phyloP scores from a whole-genome alignment of 2,888 invertebrate genomes.

The Chironomus riparius region DNA sequence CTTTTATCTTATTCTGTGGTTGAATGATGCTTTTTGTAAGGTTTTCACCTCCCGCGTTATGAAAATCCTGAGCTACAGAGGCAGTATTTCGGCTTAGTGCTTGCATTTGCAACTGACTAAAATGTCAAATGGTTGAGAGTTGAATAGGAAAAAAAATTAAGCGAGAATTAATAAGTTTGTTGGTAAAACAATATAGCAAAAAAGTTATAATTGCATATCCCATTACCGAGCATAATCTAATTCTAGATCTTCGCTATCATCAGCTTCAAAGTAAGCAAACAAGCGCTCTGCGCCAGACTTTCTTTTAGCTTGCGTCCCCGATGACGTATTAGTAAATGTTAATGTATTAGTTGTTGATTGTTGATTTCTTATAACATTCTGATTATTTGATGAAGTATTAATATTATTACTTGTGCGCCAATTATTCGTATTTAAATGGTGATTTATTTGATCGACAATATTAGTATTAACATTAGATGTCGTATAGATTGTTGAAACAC shows the following conservation, averaged over 20 bases:
- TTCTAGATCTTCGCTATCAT: slow-evolving; percentile 55
- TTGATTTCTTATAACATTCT: not conserved
- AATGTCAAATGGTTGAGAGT: slow-evolving; percentile 26
- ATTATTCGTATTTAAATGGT: slow-evolving; percentile 22
- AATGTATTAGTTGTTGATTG: not conserved
- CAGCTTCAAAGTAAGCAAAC: slow-evolving; percentile 66
- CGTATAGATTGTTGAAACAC: slow-evolving; percentile 19
- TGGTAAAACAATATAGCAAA: not conserved
- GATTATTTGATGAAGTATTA: slow-evolving; percentile 4
- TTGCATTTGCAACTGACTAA: slow-evolving; percentile 43
- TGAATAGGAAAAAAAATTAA: slow-evolving; percentile 1
- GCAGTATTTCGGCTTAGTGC: slow-evolving; percentile 44
- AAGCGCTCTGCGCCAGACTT: slow-evolving; percentile 58
- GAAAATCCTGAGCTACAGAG: slow-evolving; percentile 51
- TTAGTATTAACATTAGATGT: slow-evolving; percentile 25
- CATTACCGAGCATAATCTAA: slow-evolving; percentile 43
- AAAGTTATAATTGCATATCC: not conserved
- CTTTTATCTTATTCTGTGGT: not conserved
- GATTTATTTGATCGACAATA: slow-evolving; percentile 22
- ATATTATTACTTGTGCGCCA: slow-evolving; percentile 24
- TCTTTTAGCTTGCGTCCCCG: slow-evolving; percentile 36
- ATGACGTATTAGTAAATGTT: slow-evolving; percentile 32
- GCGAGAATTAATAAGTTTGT: slow-evolving; percentile 28
- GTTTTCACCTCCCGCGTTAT: slow-evolving; percentile 51
- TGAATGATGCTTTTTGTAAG: not conserved